A percentile compares a stretch with the other conserved stretches of the same genome.
Evolutionary conservation across 2,113 vertebrate species (phyloP).

Genomic region (Hirundichthys speculiger): DNA sequence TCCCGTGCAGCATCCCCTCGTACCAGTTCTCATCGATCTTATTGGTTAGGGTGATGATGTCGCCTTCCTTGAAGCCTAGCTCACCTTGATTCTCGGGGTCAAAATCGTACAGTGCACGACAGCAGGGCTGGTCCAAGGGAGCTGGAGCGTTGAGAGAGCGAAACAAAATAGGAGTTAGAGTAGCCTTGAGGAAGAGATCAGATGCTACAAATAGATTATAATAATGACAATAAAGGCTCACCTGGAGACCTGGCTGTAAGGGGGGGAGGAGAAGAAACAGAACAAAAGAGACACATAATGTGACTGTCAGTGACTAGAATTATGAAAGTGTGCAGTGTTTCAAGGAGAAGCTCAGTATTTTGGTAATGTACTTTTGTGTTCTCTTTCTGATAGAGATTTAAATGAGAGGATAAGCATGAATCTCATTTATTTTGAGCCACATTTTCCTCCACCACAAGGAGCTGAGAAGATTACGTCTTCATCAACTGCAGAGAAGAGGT

Average conservation of each 20-base stretch:
- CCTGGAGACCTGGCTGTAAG: slow-evolving; percentile 77
- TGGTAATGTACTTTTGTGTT: neutral
- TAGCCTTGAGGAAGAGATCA: neutral
- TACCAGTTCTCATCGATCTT: slow-evolving; percentile 99
- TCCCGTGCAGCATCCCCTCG: slow-evolving; percentile 95
- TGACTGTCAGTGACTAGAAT: slow-evolving; percentile 12
- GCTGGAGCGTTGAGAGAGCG: slow-evolving; percentile 57
- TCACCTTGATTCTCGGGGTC: slow-evolving; percentile 99
- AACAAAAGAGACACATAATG: slow-evolving; percentile 22
- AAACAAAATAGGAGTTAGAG: neutral
- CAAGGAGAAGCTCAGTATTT: slow-evolving; percentile 30
- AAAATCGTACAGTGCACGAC: slow-evolving; percentile 95
- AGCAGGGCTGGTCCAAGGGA: slow-evolving; percentile 96
- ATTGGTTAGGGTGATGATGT: slow-evolving; percentile 97
- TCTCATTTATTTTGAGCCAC: neutral
- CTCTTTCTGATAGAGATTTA: neutral
- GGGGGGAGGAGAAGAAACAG: slow-evolving; percentile 20
- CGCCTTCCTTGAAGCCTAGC: slow-evolving; percentile 97
- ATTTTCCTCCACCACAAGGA: neutral
- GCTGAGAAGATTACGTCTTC: neutral
- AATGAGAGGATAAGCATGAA: neutral
- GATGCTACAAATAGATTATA: slow-evolving; percentile 17
- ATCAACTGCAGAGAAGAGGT: too few species aligned
- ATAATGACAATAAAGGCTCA: slow-evolving; percentile 54
- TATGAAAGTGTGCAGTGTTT: neutral